Percentiles rank a stretch among this genome's conserved stretches.
Conservation (phyloP, 2,113 vertebrate species). For the Cervus canadensis region DNA sequence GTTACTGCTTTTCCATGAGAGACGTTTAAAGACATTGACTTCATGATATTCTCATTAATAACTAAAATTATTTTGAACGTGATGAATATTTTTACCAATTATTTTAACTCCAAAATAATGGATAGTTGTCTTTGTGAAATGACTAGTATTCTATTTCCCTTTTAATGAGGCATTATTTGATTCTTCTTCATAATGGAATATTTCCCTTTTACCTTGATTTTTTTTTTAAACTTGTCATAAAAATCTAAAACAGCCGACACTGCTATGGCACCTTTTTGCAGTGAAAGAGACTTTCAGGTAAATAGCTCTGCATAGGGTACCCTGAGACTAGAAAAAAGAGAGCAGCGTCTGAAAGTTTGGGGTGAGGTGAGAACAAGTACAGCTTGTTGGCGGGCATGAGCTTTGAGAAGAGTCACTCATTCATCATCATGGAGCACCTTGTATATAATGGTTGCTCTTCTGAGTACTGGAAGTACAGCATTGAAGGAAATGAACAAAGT, state of each 20-base stretch:
- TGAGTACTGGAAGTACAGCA: background rate
- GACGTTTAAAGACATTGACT: background rate
- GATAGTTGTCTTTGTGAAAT: background rate
- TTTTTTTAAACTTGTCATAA: background rate
- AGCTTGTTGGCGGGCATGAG: background rate
- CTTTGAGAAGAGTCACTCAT: background rate
- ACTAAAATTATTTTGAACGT: background rate
- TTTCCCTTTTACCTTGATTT: background rate
- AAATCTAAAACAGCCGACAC: background rate
- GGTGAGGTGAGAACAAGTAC: background rate
- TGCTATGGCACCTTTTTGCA: background rate
- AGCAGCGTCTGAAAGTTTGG: background rate
- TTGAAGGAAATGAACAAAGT: background rate
- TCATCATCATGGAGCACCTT: background rate
- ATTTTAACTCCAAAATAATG: background rate
- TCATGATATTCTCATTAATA: background rate
- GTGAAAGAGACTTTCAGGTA: background rate
- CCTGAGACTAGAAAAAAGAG: background rate
- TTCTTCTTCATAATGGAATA: background rate
- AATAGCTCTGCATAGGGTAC: background rate
- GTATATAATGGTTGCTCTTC: background rate
- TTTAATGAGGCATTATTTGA: background rate
- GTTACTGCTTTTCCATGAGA: background rate
- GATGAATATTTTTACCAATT: background rate
- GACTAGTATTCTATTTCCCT: background rate